Evolutionary conservation across 1,140 invertebrate species (phyloP).

Genomic region (Trissolcus basalis): DNA sequence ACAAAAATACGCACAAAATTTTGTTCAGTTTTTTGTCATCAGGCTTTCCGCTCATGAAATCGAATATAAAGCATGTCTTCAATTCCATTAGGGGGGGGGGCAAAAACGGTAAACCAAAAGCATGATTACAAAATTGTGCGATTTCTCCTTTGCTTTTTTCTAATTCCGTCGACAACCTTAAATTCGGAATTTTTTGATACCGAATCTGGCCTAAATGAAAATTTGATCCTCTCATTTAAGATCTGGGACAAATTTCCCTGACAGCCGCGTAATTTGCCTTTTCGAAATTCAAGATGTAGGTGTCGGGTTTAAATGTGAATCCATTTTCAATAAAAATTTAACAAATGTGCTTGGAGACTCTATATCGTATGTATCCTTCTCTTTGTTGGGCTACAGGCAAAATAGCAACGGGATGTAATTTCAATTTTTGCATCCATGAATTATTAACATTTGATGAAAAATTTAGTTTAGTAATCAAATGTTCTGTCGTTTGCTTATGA

Average conservation of each 20-base stretch:
- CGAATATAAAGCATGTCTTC: conserved; percentile 15
- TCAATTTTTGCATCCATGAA: conserved; percentile 1
- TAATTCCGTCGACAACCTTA: not conserved
- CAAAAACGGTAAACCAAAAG: conserved; percentile 23
- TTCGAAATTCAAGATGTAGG: conserved; percentile 4
- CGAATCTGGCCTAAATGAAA: conserved; percentile 13
- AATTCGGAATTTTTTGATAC: conserved; percentile 5
- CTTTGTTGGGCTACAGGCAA: conserved; percentile 1
- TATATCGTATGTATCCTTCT: not conserved
- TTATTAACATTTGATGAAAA: conserved; percentile 4
- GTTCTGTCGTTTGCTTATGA: too few relatives aligned
- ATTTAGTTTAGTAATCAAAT: conserved; percentile 2
- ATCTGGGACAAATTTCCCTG: not conserved
- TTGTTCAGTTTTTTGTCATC: conserved; percentile 4
- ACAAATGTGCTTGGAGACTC: not conserved
- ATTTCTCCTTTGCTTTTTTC: not conserved
- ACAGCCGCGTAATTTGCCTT: not conserved
- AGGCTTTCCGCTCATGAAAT: conserved; percentile 14
- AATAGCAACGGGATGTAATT: conserved; percentile 2
- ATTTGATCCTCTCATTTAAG: not conserved
- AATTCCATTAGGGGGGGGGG: conserved; percentile 3
- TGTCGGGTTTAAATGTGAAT: not conserved
- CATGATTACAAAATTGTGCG: conserved; percentile 6
- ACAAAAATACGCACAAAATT: too few relatives aligned
- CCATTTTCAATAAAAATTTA: not conserved